Percentiles rank a stretch among this genome's conserved stretches.
Evolutionary conservation across 2,888 invertebrate species (phyloP).

Genomic region (Microplitis manilae): DNA sequence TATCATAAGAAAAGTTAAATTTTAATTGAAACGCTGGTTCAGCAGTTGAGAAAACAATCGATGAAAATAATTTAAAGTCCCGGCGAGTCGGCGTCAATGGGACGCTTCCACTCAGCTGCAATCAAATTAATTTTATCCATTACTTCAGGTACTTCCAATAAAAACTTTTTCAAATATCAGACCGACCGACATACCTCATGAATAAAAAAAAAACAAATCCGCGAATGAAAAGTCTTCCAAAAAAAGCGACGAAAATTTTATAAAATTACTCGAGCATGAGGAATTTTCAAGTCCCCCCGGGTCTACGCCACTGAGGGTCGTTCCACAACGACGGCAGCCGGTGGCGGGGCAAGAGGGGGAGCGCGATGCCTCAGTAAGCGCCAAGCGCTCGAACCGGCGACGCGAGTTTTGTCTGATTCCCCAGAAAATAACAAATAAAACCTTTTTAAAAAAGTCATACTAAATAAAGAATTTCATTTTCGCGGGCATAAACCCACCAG

Average conservation of each 20-base stretch:
- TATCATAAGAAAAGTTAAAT: too few species aligned
- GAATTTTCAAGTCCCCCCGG: constrained; percentile 17
- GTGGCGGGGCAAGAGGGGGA: constrained; percentile 47
- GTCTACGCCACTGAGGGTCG: constrained; percentile 40
- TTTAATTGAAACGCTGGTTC: background rate
- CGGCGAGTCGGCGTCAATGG: constrained; percentile 6
- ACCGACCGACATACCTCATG: background rate
- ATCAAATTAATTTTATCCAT: constrained; percentile 35
- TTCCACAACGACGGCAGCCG: constrained; percentile 40
- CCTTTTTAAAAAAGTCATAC: background rate
- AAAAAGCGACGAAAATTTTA: background rate
- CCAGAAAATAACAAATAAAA: constrained; percentile 12
- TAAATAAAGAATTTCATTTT: background rate
- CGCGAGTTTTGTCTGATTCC: constrained; percentile 46
- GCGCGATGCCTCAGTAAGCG: constrained; percentile 60
- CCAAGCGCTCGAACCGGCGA: constrained; percentile 58
- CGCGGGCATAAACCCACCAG: constrained; percentile 3
- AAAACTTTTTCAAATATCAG: background rate
- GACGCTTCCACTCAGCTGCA: constrained; percentile 19
- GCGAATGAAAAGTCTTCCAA: background rate
- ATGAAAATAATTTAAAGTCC: constrained; percentile 6
- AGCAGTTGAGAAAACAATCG: constrained; percentile 19
- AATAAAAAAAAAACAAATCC: background rate
- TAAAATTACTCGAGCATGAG: background rate
- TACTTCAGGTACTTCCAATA: constrained; percentile 20